phyloP scores from a whole-genome alignment of 2,888 invertebrate species.

The Lithophane ornitopus region DNA sequence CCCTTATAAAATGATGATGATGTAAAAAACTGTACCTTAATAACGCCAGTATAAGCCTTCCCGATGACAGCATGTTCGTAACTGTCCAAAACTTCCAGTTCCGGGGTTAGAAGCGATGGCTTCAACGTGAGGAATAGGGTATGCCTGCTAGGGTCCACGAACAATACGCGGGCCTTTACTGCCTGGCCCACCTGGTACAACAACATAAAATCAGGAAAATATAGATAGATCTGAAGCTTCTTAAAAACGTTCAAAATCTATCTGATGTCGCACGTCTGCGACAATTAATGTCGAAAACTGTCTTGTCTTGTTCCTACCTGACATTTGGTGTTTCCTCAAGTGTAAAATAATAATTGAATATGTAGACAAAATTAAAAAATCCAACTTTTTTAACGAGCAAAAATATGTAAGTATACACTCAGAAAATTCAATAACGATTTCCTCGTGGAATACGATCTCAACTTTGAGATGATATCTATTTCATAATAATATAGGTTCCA shows the following conservation, averaged over 20 bases:
- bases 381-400: too few species aligned
- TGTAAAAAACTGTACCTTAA: slow-evolving; percentile 80
- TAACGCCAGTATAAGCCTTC: slow-evolving; percentile 89
- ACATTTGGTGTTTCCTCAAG: not conserved
- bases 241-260: too few species aligned
- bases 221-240: too few species aligned
- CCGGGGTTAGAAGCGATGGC: slow-evolving; percentile 91
- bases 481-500: too few species aligned
- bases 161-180: slow-evolving; percentile 91
- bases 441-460: too few species aligned
- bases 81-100: slow-evolving; percentile 87
- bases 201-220: not conserved
- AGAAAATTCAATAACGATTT: too few species aligned
- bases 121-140: slow-evolving; percentile 92
- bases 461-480: too few species aligned
- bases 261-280: too few species aligned
- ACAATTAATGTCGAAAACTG: too few species aligned
- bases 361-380: too few species aligned
- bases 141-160: slow-evolving; percentile 82
- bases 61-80: slow-evolving; percentile 88
- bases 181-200: slow-evolving; percentile 86
- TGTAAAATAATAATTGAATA: not conserved
- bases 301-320: not conserved
- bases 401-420: too few species aligned
- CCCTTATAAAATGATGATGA: too few species aligned